Evolutionary conservation across 2,113 vertebrate genomes (phyloP).

Genomic region (Passer domesticus): DNA sequence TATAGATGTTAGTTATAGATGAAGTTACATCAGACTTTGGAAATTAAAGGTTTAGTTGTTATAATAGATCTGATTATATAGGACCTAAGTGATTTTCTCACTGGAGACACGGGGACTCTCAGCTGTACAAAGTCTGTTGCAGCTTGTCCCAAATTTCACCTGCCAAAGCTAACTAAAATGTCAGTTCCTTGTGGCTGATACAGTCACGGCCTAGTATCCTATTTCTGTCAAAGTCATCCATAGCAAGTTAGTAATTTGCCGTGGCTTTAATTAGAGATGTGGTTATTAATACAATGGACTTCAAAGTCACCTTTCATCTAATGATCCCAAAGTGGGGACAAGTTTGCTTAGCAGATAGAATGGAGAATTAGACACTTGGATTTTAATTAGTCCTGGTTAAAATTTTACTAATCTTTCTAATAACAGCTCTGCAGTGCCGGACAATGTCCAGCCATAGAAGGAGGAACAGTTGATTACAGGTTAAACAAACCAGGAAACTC

Average conservation of each 20-base stretch:
- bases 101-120: background rate
- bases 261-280: conserved; percentile 61
- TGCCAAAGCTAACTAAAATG: conserved; percentile 40
- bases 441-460: background rate
- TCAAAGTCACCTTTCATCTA: conserved; percentile 65
- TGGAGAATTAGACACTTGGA: background rate
- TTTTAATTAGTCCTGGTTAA: conserved; percentile 50
- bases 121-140: background rate
- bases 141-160: conserved; percentile 45
- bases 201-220: conserved; percentile 48
- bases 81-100: background rate
- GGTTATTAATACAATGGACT: conserved; percentile 60
- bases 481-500: background rate
- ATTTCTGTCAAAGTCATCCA: conserved; percentile 63
- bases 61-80: background rate
- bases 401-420: conserved; percentile 12
- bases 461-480: background rate
- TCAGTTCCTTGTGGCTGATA: conserved; percentile 7
- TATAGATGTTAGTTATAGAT: background rate
- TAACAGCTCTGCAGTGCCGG: background rate
- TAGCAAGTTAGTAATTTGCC: conserved; percentile 55
- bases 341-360: background rate
- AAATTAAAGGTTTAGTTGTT: background rate
- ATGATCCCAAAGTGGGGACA: conserved; percentile 31
- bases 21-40: background rate